These are phyloP conservation scores for Leucophora obtusa DNA, from an alignment of 2,888 invertebrate genomes.

Conservation along the genomic window DNA sequence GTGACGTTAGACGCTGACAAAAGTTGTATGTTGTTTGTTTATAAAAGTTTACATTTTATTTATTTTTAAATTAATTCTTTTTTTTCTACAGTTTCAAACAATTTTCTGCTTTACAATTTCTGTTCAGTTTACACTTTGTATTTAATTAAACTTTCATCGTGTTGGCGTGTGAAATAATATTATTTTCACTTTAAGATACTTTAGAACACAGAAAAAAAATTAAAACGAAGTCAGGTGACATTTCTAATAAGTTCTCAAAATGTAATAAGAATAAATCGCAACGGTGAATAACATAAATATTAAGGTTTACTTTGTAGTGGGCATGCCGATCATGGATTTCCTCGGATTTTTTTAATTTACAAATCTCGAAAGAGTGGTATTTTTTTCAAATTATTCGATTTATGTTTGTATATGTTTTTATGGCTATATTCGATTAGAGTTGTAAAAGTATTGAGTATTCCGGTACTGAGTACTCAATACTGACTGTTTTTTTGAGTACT, in stretches of 20 bases:
- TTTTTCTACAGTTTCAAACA: background rate
- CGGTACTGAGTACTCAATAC: no score
- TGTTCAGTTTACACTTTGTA: background rate
- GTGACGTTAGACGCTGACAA: slow-evolving; percentile 35
- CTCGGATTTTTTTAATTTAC: no score
- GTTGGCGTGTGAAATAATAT: background rate
- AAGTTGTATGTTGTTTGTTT: slow-evolving; percentile 5
- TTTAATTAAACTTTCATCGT: background rate
- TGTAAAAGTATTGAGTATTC: no score
- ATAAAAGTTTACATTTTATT: background rate
- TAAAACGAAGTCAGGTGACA: background rate
- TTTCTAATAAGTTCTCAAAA: background rate
- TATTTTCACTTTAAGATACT: background rate
- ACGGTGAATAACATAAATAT: no score
- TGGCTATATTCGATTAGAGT: no score
- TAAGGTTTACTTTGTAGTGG: no score
- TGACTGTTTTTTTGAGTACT: no score
- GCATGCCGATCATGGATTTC: no score
- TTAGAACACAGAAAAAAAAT: background rate
- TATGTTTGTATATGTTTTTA: no score
- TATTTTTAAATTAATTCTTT: background rate
- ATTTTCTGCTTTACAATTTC: slow-evolving; percentile 4
- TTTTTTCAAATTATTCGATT: no score
- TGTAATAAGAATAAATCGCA: no score
- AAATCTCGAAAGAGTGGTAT: no score